Percentiles rank a stretch among this genome's conserved stretches.
These are phyloP conservation scores for Trachelipus rathkii DNA, from an alignment of 1,140 invertebrate species.

Conservation along the genomic window DNA sequence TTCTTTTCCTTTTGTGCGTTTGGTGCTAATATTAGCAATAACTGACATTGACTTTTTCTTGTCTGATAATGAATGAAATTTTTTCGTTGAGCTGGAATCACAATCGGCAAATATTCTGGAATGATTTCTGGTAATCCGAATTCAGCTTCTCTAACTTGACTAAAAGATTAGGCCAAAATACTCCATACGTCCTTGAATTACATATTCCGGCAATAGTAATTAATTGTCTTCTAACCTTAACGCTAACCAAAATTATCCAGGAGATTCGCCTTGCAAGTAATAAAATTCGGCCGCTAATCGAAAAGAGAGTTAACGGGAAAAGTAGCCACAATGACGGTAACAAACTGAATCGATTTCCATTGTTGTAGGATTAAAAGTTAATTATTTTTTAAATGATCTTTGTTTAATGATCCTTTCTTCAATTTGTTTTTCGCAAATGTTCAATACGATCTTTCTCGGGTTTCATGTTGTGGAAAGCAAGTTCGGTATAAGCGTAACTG, in stretches of 20 bases:
- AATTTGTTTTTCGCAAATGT: neutral
- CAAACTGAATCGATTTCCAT: neutral
- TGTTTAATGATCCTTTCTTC: too few relatives aligned
- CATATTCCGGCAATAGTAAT: neutral
- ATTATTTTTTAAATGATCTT: neutral
- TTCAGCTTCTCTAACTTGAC: neutral
- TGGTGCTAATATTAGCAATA: neutral
- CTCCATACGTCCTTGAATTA: neutral
- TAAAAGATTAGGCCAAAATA: neutral
- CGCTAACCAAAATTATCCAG: neutral
- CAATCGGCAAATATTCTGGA: neutral
- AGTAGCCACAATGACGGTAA: neutral
- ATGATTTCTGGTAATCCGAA: neutral
- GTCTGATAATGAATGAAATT: neutral
- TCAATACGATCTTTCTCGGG: neutral
- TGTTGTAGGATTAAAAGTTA: neutral
- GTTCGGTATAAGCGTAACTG: neutral
- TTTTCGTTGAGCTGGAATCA: neutral
- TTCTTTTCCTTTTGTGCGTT: neutral
- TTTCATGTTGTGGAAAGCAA: neutral
- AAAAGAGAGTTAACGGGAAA: neutral
- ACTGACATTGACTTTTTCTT: neutral
- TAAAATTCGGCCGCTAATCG: neutral
- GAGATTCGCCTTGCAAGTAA: neutral
- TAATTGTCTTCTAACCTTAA: neutral